Conservation (phyloP, 2,888 invertebrate genomes). For the Lepidocyrtoides sp. region DNA sequence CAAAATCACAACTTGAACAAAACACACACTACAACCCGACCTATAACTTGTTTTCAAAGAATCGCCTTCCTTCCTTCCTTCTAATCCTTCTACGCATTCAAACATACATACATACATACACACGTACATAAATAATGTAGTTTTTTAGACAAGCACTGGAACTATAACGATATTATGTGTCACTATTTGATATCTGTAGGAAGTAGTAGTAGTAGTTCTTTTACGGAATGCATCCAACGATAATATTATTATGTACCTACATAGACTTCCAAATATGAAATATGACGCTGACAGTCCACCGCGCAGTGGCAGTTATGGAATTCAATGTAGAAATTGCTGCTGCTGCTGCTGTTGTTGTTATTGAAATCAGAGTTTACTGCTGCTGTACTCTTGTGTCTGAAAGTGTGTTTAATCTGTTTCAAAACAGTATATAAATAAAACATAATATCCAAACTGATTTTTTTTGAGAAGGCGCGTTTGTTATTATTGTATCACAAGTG, state of each 20-base stretch:
- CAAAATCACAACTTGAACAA: slow-evolving; percentile 17
- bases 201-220: no score
- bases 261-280: slow-evolving; percentile 46
- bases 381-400: not conserved
- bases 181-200: no score
- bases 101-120: not conserved
- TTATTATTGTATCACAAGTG: slow-evolving; percentile 1
- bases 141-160: not conserved
- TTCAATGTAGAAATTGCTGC: not conserved
- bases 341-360: not conserved
- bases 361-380: not conserved
- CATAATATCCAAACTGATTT: not conserved
- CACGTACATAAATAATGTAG: not conserved
- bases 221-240: not conserved
- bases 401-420: slow-evolving; percentile 25
- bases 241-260: not conserved
- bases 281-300: slow-evolving; percentile 59
- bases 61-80: not conserved
- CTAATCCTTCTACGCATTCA: no score
- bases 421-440: slow-evolving; percentile 45
- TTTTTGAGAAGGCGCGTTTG: slow-evolving; percentile 13
- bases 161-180: no score
- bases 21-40: slow-evolving; percentile 34
- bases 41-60: slow-evolving; percentile 31
- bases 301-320: slow-evolving; percentile 56